Evolutionary conservation across 2,888 invertebrate species (phyloP).

Genomic region (Pheosia gnoma): DNA sequence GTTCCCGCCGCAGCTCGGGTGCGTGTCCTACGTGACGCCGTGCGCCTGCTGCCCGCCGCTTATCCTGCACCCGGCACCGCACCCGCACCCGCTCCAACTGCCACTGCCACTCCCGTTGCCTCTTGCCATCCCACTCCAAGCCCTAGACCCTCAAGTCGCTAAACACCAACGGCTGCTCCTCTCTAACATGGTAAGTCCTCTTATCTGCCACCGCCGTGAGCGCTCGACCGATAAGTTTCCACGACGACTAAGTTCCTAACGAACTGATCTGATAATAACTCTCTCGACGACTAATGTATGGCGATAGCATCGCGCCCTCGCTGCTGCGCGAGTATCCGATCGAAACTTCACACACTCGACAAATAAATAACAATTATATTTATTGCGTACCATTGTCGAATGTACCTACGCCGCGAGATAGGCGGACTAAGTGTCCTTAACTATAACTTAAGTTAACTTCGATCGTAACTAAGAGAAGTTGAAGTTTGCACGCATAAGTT

Average conservation of each 20-base stretch:
- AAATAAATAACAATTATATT: slow-evolving; percentile 69
- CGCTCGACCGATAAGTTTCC: slow-evolving; percentile 57
- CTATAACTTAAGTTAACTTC: slow-evolving; percentile 55
- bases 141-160: slow-evolving; percentile 79
- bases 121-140: slow-evolving; percentile 77
- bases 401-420: slow-evolving; percentile 52
- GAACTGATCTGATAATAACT: slow-evolving; percentile 71
- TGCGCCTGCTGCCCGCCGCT: slow-evolving; percentile 81
- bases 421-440: slow-evolving; percentile 53
- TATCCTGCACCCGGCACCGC: slow-evolving; percentile 76
- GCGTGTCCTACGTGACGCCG: slow-evolving; percentile 82
- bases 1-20: slow-evolving; percentile 84
- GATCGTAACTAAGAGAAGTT: slow-evolving; percentile 64
- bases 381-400: slow-evolving; percentile 53
- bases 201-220: slow-evolving; percentile 44
- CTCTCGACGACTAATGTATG: slow-evolving; percentile 59
- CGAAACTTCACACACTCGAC: slow-evolving; percentile 47
- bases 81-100: slow-evolving; percentile 72
- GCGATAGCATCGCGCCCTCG: slow-evolving; percentile 57
- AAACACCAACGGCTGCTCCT: slow-evolving; percentile 82
- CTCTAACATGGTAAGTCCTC: slow-evolving; percentile 82
- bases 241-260: slow-evolving; percentile 60
- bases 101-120: slow-evolving; percentile 77
- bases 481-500: slow-evolving; percentile 71
- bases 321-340: slow-evolving; percentile 48